Evolutionary conservation across 35 echinoderm and acorn worm species (phyloP).

Genomic region (Ptychodera flava): DNA sequence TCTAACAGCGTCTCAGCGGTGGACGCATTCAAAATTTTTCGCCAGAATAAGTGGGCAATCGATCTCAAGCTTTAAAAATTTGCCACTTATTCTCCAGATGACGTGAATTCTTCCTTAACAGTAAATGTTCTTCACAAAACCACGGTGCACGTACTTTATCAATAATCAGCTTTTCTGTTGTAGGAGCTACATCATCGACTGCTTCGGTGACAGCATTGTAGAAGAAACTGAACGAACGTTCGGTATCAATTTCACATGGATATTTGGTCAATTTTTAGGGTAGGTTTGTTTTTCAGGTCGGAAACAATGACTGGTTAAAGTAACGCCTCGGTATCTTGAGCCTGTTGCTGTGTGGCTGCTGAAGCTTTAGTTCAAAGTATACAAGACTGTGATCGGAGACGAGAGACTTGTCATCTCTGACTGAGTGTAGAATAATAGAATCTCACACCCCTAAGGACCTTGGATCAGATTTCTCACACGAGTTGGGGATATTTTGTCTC

Average conservation of each 20-base stretch:
- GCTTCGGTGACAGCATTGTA: not conserved
- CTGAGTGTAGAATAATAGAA: not conserved
- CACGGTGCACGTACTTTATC: not conserved
- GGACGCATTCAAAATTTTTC: not conserved
- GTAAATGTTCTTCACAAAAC: not conserved
- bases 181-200: not conserved
- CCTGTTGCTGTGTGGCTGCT: not conserved
- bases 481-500: too few species aligned
- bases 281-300: not conserved
- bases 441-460: too few species aligned
- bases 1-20: not conserved
- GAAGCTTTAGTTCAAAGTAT: not conserved
- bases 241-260: not conserved
- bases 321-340: not conserved
- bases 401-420: not conserved
- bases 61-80: not conserved
- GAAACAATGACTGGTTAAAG: not conserved
- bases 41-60: not conserved
- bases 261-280: not conserved
- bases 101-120: not conserved
- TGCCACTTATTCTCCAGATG: not conserved
- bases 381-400: not conserved
- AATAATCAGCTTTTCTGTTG: not conserved
- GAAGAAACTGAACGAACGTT: not conserved
- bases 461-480: too few species aligned